A percentile compares a stretch with the other conserved stretches of the same genome.
phyloP scores from a whole-genome alignment of 2,888 invertebrate genomes.

The Oegoconia quadripuncta region DNA sequence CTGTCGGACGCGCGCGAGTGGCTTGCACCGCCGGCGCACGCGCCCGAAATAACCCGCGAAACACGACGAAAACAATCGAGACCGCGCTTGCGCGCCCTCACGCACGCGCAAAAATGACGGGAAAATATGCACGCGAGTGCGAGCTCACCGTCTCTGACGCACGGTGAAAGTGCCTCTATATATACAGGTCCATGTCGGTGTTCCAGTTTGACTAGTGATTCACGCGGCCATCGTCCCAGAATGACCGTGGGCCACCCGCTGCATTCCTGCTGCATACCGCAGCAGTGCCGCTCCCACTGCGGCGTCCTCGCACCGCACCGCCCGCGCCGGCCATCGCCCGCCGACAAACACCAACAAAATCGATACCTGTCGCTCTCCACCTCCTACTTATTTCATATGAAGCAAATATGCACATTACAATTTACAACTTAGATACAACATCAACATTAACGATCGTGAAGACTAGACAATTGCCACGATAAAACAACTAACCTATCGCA shows the following conservation, averaged over 20 bases:
- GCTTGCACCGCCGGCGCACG: conserved; percentile 57
- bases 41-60: conserved; percentile 72
- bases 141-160: conserved; percentile 24
- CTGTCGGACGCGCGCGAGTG: conserved; percentile 61
- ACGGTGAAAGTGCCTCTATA: conserved; percentile 29
- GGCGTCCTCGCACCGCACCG: neutral
- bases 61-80: conserved; percentile 77
- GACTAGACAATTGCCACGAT: too few relatives aligned
- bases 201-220: conserved; percentile 24
- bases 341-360: conserved; percentile 10
- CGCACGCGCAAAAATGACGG: conserved; percentile 65
- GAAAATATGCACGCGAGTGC: conserved; percentile 52
- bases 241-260: conserved; percentile 21
- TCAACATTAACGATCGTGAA: too few relatives aligned
- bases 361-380: conserved; percentile 22
- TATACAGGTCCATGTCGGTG: conserved; percentile 17
- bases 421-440: too few relatives aligned
- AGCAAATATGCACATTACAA: neutral
- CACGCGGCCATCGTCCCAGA: conserved; percentile 24
- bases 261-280: conserved; percentile 27
- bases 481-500: too few relatives aligned
- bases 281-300: conserved; percentile 11
- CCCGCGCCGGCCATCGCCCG: neutral
- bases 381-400: conserved; percentile 16
- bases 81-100: conserved; percentile 63